These are phyloP conservation scores for Brachymystax lenok DNA, from an alignment of 2,797 vertebrate genomes.

Conservation along the genomic window DNA sequence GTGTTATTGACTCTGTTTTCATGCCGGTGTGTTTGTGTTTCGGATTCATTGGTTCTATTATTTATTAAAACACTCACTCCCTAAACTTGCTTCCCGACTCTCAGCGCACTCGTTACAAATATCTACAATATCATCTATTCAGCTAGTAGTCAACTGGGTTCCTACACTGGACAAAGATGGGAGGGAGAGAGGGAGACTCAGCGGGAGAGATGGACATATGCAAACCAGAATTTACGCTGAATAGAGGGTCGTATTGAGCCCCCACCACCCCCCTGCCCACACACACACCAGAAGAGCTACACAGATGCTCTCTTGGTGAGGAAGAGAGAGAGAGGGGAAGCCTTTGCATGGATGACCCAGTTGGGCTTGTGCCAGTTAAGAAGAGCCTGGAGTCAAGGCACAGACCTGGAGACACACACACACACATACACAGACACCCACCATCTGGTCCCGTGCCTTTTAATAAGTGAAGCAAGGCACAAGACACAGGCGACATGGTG, in stretches of 20 bases:
- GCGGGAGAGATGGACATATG: constrained; percentile 55
- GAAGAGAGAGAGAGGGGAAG: constrained; percentile 50
- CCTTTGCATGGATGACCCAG: constrained; percentile 79
- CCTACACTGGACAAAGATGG: constrained; percentile 29
- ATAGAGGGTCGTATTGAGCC: constrained; percentile 31
- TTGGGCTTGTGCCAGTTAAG: constrained; percentile 78
- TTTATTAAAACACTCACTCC: no score
- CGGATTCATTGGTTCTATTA: no score
- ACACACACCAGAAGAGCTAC: constrained; percentile 56
- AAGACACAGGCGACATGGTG: constrained; percentile 78
- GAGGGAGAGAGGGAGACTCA: constrained; percentile 25
- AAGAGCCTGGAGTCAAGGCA: constrained; percentile 76
- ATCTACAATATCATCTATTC: constrained; percentile 37
- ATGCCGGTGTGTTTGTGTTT: no score
- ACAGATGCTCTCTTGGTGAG: constrained; percentile 71
- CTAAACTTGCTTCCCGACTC: no score
- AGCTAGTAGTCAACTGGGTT: constrained; percentile 56
- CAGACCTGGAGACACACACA: constrained; percentile 63
- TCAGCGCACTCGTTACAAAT: no score
- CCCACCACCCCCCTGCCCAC: constrained; percentile 18
- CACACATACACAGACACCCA: constrained; percentile 13
- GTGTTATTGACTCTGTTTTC: no score
- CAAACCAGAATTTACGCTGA: constrained; percentile 41
- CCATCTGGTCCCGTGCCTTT: constrained; percentile 77
- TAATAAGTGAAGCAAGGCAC: constrained; percentile 78